Evolutionary conservation across 2,113 vertebrate species (phyloP).

Genomic region (Cettia cetti): DNA sequence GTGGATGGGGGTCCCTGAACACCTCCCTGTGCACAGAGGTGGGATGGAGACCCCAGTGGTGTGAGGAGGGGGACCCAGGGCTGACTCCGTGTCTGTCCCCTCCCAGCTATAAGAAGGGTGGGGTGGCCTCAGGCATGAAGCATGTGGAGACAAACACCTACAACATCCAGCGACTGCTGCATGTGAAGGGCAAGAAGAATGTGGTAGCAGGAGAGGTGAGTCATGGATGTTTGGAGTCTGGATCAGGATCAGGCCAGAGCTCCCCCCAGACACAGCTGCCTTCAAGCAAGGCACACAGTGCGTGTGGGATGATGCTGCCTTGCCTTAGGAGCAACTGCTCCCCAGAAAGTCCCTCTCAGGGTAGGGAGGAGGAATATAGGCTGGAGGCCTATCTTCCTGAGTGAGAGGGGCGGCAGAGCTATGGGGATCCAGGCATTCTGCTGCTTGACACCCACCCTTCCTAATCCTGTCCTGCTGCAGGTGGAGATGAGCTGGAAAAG

Average conservation of each 20-base stretch:
- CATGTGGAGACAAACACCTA: slow-evolving; percentile 83
- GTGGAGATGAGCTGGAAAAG: slow-evolving; percentile 87
- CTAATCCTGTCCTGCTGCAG: slow-evolving; percentile 24
- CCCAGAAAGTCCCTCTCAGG: neutral
- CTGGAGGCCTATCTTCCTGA: neutral
- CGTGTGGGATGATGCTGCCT: neutral
- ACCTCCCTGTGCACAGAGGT: too few relatives aligned
- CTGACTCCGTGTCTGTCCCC: neutral
- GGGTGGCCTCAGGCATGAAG: slow-evolving; percentile 82
- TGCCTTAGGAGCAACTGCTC: neutral
- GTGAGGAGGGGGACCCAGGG: rapidly evolving
- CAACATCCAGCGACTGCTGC: slow-evolving; percentile 76
- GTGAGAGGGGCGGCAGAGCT: neutral
- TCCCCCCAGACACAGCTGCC: neutral
- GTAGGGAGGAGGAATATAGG: neutral
- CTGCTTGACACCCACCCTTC: neutral
- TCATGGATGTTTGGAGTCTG: neutral
- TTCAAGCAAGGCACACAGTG: neutral
- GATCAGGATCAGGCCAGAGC: neutral
- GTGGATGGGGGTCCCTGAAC: rapidly evolving
- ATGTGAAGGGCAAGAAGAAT: slow-evolving; percentile 85
- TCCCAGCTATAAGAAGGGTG: slow-evolving; percentile 82
- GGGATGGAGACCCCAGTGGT: neutral
- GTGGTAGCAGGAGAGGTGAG: slow-evolving; percentile 82
- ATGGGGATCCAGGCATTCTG: neutral